A percentile compares a stretch with the other conserved stretches of the same genome.
These are phyloP conservation scores for Anhinga rufa DNA, from an alignment of 2,113 vertebrate genomes.

Conservation along the genomic window DNA sequence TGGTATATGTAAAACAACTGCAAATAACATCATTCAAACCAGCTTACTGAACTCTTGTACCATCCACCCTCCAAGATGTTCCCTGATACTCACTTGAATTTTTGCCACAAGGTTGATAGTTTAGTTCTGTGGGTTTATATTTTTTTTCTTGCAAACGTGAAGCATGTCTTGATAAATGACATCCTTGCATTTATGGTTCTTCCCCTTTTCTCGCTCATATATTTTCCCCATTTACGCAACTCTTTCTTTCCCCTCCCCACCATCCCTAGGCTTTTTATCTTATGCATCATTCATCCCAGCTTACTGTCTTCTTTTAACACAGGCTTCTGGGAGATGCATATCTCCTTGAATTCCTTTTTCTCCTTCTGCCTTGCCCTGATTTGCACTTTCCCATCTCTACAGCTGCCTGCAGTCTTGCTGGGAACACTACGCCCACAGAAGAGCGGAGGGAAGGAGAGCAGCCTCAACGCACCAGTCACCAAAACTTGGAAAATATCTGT, in stretches of 20 bases:
- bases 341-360: neutral
- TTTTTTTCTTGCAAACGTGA: neutral
- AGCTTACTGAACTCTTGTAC: neutral
- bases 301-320: neutral
- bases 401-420: neutral
- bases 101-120: neutral
- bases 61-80: neutral
- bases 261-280: neutral
- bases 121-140: neutral
- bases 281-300: slow-evolving; percentile 30
- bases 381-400: neutral
- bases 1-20: neutral
- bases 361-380: neutral
- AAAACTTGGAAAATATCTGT: neutral
- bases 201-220: neutral
- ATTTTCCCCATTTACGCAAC: neutral
- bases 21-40: neutral
- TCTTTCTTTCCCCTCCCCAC: neutral
- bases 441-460: neutral
- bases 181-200: neutral
- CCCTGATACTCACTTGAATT: neutral
- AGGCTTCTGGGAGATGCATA: neutral
- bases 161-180: neutral
- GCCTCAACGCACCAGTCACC: neutral
- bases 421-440: neutral